These are phyloP conservation scores for Ypsolopha scabrella DNA, from an alignment of 2,888 invertebrate species.

Conservation along the genomic window DNA sequence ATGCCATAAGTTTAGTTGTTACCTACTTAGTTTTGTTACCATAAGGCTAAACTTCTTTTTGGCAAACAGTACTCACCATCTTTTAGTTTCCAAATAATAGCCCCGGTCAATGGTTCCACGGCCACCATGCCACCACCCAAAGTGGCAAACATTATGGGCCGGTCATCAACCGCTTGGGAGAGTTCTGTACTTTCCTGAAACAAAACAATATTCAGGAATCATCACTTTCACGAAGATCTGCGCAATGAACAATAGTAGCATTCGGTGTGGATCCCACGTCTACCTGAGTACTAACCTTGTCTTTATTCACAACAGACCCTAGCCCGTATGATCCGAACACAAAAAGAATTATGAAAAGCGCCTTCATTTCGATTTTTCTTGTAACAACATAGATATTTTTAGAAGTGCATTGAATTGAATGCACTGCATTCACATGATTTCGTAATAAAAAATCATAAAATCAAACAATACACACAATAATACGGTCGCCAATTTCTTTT, in stretches of 20 bases:
- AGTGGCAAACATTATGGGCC: slow-evolving; percentile 89
- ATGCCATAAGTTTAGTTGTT: background rate
- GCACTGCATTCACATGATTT: slow-evolving; percentile 17
- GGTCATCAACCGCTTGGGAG: slow-evolving; percentile 75
- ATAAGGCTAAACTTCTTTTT: too few species aligned
- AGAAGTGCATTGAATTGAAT: background rate
- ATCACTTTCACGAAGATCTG: slow-evolving; percentile 7
- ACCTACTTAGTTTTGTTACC: too few species aligned
- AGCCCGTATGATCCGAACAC: slow-evolving; percentile 38
- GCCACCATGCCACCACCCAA: slow-evolving; percentile 93
- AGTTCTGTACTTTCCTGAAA: slow-evolving; percentile 73
- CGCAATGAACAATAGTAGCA: slow-evolving; percentile 14
- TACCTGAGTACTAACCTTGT: slow-evolving; percentile 39
- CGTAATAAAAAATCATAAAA: background rate
- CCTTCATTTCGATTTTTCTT: slow-evolving; percentile 32
- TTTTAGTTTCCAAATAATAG: slow-evolving; percentile 90
- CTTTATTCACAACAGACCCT: slow-evolving; percentile 37
- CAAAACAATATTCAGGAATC: slow-evolving; percentile 11
- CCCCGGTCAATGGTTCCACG: slow-evolving; percentile 87
- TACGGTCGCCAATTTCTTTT: background rate
- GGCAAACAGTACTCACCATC: slow-evolving; percentile 74
- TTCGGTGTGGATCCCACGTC: slow-evolving; percentile 23
- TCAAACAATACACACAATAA: background rate
- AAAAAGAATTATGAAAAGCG: slow-evolving; percentile 34
- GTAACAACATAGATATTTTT: background rate